Conservation (phyloP, 2,113 vertebrate genomes). For the Butorides virescens region DNA sequence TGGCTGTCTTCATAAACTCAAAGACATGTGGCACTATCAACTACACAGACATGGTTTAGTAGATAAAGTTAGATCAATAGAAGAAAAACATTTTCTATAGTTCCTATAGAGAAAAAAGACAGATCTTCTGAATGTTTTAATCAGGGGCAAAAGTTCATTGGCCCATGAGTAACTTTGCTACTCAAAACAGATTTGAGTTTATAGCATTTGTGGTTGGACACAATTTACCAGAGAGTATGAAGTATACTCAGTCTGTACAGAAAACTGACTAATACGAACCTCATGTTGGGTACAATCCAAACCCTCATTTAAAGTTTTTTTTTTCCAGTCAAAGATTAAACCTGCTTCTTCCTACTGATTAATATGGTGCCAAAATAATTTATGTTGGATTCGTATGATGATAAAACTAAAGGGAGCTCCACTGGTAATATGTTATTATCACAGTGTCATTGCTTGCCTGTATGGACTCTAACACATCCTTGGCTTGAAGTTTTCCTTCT, state of each 20-base stretch:
- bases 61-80: not conserved
- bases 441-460: not conserved
- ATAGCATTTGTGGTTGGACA: not conserved
- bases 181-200: not conserved
- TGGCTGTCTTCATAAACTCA: not conserved
- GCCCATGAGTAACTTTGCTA: not conserved
- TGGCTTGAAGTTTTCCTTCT: not conserved
- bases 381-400: not conserved
- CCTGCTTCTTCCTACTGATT: constrained; percentile 8
- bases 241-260: not conserved
- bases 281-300: constrained; percentile 29
- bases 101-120: not conserved
- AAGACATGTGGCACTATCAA: not conserved
- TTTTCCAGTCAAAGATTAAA: constrained; percentile 35
- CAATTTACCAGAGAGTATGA: not conserved
- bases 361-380: constrained; percentile 39
- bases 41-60: not conserved
- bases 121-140: not conserved
- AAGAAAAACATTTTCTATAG: not conserved
- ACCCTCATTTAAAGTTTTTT: not conserved
- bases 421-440: not conserved
- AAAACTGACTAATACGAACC: constrained; percentile 1
- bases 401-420: not conserved
- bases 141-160: not conserved
- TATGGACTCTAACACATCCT: not conserved